Base-by-base conservation (phyloP, 2,888 invertebrate species). In the Lepidocyrtinus sp. region DNA sequence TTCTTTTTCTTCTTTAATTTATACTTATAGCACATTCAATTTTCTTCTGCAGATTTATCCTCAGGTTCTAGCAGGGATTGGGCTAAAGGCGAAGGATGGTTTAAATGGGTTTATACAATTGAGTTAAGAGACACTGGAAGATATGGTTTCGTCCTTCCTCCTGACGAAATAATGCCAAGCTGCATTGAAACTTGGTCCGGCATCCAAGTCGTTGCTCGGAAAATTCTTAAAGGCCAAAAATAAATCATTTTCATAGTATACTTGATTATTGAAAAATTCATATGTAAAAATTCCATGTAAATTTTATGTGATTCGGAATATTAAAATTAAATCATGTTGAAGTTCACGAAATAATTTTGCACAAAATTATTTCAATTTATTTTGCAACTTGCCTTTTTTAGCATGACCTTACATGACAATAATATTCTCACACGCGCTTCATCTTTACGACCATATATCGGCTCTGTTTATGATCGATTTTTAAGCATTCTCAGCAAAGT, bases 101-200 rank as follows among this genome's bases (percentile, higher is more conserved):
- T 84, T 46, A 83, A 83, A 75, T 84, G 75, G 69, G 83, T 83
- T 1, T 83, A 83, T 71, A 83, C 83, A 9, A 73, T 83, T 62
- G 77, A 91, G 85, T 87, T 91, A 7, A 84, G 89, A 21, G 90
- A 90, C 83, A 88, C 87, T 0, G 90, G 90, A 1, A 63, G 79
- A 1, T 87, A 88, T 80, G 90, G 90, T 0, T 90, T 90, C 85
- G 74, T 89, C 5, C 86, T 90, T 0, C 90, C 90, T 0, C 75
- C 87, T 0, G 85, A 84, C 12, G 87, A 88, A 69, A 90, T 90
- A 26, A 64, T 87, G 15, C 88, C 88, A 2, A 85, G 85, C 1
- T 82, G 81, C 7, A 45, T 69, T 9, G 86, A 86, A 75, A 85
- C 85, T 3, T 86, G 84, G 85, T 77, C 81, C 19, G 86, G 85